Evolutionary conservation across 2,113 vertebrate genomes (phyloP).

Genomic region (Bungarus multicinctus): DNA sequence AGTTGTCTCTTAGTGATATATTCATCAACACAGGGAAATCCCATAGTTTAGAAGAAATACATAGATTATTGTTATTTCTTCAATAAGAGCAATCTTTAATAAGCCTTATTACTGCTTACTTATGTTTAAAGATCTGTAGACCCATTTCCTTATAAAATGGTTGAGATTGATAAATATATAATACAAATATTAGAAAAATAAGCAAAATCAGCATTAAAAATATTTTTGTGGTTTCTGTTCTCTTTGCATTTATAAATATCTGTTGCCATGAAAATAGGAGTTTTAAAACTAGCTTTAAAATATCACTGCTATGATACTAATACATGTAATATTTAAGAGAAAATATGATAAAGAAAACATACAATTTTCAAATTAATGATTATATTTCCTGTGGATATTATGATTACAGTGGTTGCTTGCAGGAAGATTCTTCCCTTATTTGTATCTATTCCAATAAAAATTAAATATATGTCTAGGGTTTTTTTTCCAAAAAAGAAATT

Average conservation of each 20-base stretch:
- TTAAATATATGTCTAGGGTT: neutral
- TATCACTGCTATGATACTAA: neutral
- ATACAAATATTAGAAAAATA: neutral
- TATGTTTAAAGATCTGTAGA: neutral
- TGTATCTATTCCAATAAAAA: neutral
- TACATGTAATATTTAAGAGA: neutral
- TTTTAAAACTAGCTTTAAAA: neutral
- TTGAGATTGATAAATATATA: neutral
- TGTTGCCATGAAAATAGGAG: neutral
- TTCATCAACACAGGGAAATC: neutral
- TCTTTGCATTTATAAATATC: neutral
- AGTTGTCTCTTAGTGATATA: neutral
- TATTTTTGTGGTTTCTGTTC: neutral
- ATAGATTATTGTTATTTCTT: neutral
- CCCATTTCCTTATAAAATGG: neutral
- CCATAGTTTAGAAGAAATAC: neutral
- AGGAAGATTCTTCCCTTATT: neutral
- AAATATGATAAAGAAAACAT: slow-evolving; percentile 9
- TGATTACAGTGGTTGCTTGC: slow-evolving; percentile 1
- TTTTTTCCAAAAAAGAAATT: neutral
- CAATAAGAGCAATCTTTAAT: neutral
- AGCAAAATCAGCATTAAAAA: neutral
- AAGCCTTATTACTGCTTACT: neutral
- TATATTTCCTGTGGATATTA: neutral
- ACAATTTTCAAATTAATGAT: slow-evolving; percentile 15